A percentile compares a stretch with the other conserved stretches of the same genome.
Conservation (phyloP, 2,113 vertebrate species). For the Pachycephala philippinensis region DNA sequence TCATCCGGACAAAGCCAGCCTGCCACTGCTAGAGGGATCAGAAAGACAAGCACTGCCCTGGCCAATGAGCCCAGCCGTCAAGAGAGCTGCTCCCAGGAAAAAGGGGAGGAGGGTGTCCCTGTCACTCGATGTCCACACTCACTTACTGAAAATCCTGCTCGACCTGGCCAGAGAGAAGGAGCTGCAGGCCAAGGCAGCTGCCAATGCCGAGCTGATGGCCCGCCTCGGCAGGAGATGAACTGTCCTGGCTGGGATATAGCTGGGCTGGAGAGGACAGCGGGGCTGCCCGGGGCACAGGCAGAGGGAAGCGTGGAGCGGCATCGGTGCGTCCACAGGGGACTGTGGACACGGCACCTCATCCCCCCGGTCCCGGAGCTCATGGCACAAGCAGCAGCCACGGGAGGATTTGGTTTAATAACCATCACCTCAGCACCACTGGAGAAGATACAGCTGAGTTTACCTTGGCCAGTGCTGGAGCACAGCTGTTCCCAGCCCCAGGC, state of each 20-base stretch:
- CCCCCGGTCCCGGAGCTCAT: rapidly evolving
- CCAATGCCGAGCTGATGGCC: conserved; percentile 83
- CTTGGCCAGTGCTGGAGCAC: neutral
- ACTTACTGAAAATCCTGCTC: conserved; percentile 78
- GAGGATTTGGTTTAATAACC: neutral
- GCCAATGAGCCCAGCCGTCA: neutral
- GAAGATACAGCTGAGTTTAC: neutral
- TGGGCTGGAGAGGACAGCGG: rapidly evolving
- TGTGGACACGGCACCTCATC: rapidly evolving
- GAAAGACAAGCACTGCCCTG: neutral
- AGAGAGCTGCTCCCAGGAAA: neutral
- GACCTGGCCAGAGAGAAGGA: conserved; percentile 83
- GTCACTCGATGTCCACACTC: conserved; percentile 81
- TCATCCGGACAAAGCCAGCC: neutral
- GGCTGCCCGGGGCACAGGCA: rapidly evolving
- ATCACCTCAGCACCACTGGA: neutral
- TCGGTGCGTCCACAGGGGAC: neutral
- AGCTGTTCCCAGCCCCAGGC: neutral
- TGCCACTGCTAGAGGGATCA: neutral
- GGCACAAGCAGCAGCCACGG: neutral
- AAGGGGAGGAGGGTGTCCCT: conserved; percentile 74
- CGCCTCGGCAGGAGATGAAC: conserved; percentile 77
- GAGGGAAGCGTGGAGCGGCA: rapidly evolving
- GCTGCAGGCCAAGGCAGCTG: conserved; percentile 78
- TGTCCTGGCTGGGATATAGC: rapidly evolving